Evolutionary conservation across 2,888 invertebrate species (phyloP).

Genomic region (Gandaritis pyraliata): DNA sequence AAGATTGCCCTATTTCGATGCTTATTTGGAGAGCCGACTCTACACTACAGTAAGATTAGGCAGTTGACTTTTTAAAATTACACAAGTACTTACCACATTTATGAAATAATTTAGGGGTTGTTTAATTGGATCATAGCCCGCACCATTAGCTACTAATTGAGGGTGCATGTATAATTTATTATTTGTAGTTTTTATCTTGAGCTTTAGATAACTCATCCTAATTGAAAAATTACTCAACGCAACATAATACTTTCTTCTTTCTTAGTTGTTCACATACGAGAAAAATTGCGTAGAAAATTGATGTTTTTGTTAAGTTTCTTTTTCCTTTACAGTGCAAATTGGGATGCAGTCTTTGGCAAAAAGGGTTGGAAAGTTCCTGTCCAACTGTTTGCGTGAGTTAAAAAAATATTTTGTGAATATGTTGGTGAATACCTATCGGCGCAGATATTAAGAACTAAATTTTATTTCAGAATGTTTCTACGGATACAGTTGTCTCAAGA

Average conservation of each 20-base stretch:
- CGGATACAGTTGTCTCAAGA: constrained; percentile 87
- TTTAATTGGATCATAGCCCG: constrained; percentile 72
- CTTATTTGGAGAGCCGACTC: background rate
- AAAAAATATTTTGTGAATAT: background rate
- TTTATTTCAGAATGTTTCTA: constrained; percentile 87
- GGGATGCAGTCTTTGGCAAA: constrained; percentile 92
- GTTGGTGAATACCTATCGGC: background rate
- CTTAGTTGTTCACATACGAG: too few species aligned
- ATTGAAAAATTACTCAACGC: constrained; percentile 24
- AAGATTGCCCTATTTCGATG: constrained; percentile 31
- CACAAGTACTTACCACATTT: constrained; percentile 44
- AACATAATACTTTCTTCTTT: background rate
- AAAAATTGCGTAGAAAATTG: too few species aligned
- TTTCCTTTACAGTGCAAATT: constrained; percentile 88
- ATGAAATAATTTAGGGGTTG: constrained; percentile 49
- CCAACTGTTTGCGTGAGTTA: constrained; percentile 93
- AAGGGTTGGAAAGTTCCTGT: constrained; percentile 90
- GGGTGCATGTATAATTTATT: constrained; percentile 45
- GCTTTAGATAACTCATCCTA: constrained; percentile 21
- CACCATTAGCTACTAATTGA: constrained; percentile 67
- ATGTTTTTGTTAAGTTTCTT: background rate
- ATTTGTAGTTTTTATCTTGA: constrained; percentile 22
- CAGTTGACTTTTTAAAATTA: constrained; percentile 15
- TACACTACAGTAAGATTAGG: too few species aligned
- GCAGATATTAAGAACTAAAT: background rate